phyloP scores from a whole-genome alignment of 2,113 vertebrate species.

The Osmerus mordax region DNA sequence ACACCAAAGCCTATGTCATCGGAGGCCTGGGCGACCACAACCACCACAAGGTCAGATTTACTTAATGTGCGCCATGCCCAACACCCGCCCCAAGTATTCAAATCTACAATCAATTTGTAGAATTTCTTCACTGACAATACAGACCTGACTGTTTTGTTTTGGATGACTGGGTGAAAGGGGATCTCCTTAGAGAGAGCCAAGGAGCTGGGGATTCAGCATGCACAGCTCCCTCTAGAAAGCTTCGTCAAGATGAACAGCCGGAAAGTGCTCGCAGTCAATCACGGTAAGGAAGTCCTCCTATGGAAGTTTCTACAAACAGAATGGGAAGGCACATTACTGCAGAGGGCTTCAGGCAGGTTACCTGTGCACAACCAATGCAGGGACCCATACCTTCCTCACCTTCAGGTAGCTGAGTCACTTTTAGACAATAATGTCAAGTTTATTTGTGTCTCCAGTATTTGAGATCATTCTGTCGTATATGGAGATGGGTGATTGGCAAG shows the following conservation, averaged over 20 bases:
- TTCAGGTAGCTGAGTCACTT: no score
- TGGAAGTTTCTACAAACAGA: not conserved
- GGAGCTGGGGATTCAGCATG: slow-evolving; percentile 84
- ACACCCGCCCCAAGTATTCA: no score
- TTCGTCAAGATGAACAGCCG: slow-evolving; percentile 98
- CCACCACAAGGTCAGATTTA: slow-evolving; percentile 87
- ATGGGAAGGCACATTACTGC: not conserved
- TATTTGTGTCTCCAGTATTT: slow-evolving; percentile 78
- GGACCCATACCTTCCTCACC: no score
- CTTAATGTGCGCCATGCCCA: no score
- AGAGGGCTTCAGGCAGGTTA: not conserved
- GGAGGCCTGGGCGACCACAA: slow-evolving; percentile 98
- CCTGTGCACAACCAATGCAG: not conserved
- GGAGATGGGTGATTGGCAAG: slow-evolving; percentile 88
- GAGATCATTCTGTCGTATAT: slow-evolving; percentile 92
- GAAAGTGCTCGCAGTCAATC: slow-evolving; percentile 94
- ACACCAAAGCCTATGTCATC: slow-evolving; percentile 89
- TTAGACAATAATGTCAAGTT: no score
- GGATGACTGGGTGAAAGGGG: slow-evolving; percentile 68
- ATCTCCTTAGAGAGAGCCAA: slow-evolving; percentile 83
- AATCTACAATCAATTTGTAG: no score
- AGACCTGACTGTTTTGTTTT: no score
- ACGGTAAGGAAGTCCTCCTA: slow-evolving; percentile 74
- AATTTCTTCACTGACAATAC: no score
- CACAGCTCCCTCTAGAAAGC: slow-evolving; percentile 88